phyloP scores from a whole-genome alignment of 2,888 invertebrate genomes.

The Acanthosepion esculentum region DNA sequence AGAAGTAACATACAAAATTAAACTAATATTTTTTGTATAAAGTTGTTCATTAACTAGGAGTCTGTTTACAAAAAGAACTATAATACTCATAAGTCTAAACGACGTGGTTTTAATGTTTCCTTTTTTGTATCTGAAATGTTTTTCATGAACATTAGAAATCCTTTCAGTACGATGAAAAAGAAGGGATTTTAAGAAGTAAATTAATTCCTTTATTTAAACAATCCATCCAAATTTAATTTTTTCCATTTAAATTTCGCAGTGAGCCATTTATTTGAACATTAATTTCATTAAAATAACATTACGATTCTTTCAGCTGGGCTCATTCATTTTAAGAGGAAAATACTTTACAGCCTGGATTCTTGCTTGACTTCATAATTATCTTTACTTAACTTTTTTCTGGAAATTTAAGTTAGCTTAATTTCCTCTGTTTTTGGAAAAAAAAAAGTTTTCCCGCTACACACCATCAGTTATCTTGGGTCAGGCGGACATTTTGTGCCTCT shows the following conservation, averaged over 20 bases:
- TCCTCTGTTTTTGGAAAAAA: not conserved
- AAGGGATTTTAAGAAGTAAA: too few relatives aligned
- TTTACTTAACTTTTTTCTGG: not conserved
- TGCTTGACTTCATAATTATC: not conserved
- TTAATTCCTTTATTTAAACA: too few relatives aligned
- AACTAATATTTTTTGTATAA: too few relatives aligned
- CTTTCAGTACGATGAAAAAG: too few relatives aligned
- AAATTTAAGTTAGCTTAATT: not conserved
- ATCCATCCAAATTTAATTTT: too few relatives aligned
- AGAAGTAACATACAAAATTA: too few relatives aligned
- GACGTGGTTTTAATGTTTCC: too few relatives aligned
- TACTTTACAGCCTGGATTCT: not conserved
- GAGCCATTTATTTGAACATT: not conserved
- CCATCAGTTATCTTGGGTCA: not conserved
- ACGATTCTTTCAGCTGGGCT: not conserved
- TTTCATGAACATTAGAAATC: too few relatives aligned
- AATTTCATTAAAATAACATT: not conserved
- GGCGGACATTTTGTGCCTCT: not conserved
- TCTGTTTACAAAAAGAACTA: too few relatives aligned
- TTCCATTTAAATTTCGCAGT: not conserved
- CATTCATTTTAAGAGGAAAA: not conserved
- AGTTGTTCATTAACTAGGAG: too few relatives aligned
- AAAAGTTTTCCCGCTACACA: not conserved
- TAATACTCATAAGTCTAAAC: too few relatives aligned
- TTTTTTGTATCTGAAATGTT: too few relatives aligned